Evolutionary conservation across 1,140 invertebrate species (phyloP).

Genomic region (Trichonephila clavipes): DNA sequence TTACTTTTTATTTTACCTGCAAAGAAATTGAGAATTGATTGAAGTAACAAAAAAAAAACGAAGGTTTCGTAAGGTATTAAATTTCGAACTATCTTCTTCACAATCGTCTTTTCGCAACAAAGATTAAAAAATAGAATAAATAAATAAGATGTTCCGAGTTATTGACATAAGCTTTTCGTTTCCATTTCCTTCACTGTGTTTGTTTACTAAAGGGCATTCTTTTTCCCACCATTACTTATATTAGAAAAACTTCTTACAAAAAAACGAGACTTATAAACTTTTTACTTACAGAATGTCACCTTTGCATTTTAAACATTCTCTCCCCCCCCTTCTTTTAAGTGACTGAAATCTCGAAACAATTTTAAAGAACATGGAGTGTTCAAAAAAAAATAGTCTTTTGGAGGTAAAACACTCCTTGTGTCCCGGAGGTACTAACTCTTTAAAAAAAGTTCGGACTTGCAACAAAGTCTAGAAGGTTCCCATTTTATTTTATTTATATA

Average conservation of each 20-base stretch:
- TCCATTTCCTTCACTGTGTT: not conserved
- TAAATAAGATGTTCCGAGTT: not conserved
- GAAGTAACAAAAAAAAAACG: not conserved
- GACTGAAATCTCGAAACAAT: conserved; percentile 3
- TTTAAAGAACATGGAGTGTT: not conserved
- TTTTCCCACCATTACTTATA: not conserved
- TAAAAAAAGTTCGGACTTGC: not conserved
- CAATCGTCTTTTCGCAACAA: not conserved
- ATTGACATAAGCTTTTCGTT: not conserved
- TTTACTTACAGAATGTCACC: not conserved
- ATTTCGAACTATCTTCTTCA: not conserved
- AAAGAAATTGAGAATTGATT: not conserved
- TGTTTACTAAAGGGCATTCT: not conserved
- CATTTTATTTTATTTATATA: not conserved
- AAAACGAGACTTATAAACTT: not conserved
- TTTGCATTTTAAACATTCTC: not conserved
- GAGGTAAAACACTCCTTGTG: not conserved
- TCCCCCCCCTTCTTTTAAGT: not conserved
- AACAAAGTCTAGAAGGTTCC: not conserved
- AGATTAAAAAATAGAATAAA: not conserved
- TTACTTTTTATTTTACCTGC: not conserved
- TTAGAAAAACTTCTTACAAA: not conserved
- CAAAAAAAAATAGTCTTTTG: not conserved
- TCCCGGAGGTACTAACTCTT: not conserved
- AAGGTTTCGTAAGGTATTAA: not conserved